Percentiles rank a stretch among this genome's conserved stretches.
Conservation (phyloP, 2,888 invertebrate species). For the Papilio demoleus region DNA sequence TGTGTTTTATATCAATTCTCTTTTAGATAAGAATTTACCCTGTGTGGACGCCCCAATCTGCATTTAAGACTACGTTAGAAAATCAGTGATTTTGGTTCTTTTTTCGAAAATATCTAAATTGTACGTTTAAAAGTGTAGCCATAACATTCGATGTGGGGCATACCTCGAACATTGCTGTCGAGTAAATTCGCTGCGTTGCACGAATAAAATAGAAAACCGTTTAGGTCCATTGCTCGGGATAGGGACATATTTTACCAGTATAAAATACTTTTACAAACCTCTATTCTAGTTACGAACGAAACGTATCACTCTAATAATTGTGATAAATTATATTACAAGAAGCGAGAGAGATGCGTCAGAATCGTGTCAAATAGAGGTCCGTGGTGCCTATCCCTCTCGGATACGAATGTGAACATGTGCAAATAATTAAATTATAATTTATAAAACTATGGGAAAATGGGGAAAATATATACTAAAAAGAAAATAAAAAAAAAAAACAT, state of each 20-base stretch:
- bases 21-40: no score
- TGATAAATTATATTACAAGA: neutral
- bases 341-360: no score
- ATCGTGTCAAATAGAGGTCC: no score
- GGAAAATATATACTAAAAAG: no score
- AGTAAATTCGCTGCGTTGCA: constrained; percentile 20
- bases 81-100: neutral
- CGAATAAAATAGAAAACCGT: constrained; percentile 33
- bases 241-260: constrained; percentile 14
- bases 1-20: neutral
- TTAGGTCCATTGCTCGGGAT: constrained; percentile 28
- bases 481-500: no score
- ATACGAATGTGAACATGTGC: no score
- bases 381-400: no score
- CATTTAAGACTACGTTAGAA: no score
- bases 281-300: neutral
- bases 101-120: constrained; percentile 10
- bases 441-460: no score
- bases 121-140: neutral
- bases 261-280: constrained; percentile 20
- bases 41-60: no score
- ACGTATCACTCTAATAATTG: neutral
- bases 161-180: constrained; percentile 19
- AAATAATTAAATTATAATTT: no score
- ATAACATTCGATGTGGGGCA: neutral